Base-by-base conservation (phyloP, 2,888 invertebrate species). In the Macaria liturata region DNA sequence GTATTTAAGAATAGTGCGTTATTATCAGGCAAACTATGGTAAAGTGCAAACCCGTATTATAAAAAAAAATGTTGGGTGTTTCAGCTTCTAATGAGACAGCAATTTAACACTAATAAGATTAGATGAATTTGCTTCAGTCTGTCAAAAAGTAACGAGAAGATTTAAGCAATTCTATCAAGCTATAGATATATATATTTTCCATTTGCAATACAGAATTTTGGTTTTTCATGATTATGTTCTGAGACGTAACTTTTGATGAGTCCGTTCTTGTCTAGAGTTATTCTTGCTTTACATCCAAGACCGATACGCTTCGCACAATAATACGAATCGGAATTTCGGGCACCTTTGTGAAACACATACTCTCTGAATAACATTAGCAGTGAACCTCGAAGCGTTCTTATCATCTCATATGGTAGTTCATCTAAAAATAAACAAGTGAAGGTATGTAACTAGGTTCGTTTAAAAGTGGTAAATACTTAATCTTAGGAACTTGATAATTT, bases 361-460 rank as follows among this genome's bases (percentile, higher is more conserved):
- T 46, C 32, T 34, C 43, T 45, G 39, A 45, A 62, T 39, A 54
- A 56, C 40, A 62, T 39, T 9, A 49, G 9, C 3, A 42, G 9
- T 1, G 40, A 8, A 6, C 59, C 56, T 31, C 47, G 51, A 31
- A 43, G 20, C 0, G 59, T 51, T 9, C 47, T 56, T 37, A 59
- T 48, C 1, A 62, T 32, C 50, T 55, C 37, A 45, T 61, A 61
- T 9, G 39, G 6, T 30, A 42, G 9, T 8, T 37, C 37, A 9
- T 54, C 53, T 58, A 42, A 42, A 57, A 56, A n/a, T 20, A 31
- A 75, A 71, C 1, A 8, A 37, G 7, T 37, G 34, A 37, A 37
- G 20, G 20, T 20, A 20, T 1, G 20, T 20, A 20, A 20, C 20
- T 1, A 20, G 2, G 20, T 20, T 20, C 20, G 20, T 20, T 20